Evolutionary conservation across 2,888 invertebrate genomes (phyloP), one percentile per base, ranked within the genome.

Genomic region (Drosophila kanekoi): DNA sequence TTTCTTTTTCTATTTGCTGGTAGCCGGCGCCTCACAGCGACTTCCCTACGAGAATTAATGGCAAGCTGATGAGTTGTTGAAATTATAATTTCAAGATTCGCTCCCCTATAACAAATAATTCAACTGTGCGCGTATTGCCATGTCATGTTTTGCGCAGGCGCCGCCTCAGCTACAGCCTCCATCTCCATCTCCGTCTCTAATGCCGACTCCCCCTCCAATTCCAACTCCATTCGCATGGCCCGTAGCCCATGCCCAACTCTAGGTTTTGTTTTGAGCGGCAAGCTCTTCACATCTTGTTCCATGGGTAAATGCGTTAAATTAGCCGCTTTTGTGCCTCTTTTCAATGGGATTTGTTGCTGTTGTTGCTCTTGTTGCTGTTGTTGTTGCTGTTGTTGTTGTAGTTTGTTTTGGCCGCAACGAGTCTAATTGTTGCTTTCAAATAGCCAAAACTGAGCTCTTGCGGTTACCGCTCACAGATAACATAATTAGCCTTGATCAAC

Each of bases 21-120:
- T 62, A n/a, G 63, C 47, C 63, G 87, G 89, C 89, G 87, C 81
- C 84, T 72, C 61, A 69, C 59, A 54, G 58, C 37, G 41, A 49
- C 60, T 62, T 62, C 48, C 37, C 58, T 58, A 53, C 47, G 33
- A 79, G 80, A 87, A 87, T 90, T 89, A 90, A 88, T 90, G 74
- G 89, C 81, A 61, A 81, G 32, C 63, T 84, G 90, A 88, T 88
- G 87, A 88, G 90, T 88, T 89, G 87, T 90, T 90, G 85, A 88
- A 88, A 87, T 89, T 88, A 76, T 77, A 81, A 79, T 76, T 70
- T 74, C 18, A 54, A 54, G 40, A 52, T 58, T 48, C 53, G 47
- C 53, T 33, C 44, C 41, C 52, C 40, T 10, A 16, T 9, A 9
- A 57, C 10, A 18, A 9, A 40, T 48, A 54, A 18, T 33, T 33